Evolutionary conservation across 1,140 invertebrate species (phyloP).

Genomic region (Scylla paramamosain): DNA sequence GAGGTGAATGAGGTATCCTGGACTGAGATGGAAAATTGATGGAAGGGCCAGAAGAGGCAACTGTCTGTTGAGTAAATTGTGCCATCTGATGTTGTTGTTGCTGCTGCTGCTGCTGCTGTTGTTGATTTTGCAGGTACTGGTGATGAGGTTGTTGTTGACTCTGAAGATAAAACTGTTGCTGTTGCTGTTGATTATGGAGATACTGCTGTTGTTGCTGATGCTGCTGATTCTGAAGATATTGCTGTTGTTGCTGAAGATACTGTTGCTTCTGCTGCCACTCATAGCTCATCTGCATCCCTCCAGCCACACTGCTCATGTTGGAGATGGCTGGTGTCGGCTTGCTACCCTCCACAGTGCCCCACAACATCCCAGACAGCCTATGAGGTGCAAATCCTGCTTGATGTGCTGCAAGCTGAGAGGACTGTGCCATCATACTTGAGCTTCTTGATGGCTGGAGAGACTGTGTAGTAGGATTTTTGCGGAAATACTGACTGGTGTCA

Average conservation of each 20-base stretch:
- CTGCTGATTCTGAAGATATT: not conserved
- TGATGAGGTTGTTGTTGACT: not conserved
- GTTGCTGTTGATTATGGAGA: conserved; percentile 4
- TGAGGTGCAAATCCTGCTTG: not conserved
- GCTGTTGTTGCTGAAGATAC: conserved; percentile 10
- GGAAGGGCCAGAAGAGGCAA: not conserved
- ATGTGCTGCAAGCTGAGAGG: not conserved
- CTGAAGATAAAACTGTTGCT: conserved; percentile 15
- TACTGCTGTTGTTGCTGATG: conserved; percentile 40
- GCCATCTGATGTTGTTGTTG: conserved; percentile 38
- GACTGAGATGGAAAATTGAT: not conserved
- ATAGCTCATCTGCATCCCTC: conserved; percentile 56
- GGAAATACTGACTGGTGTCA: conserved; percentile 72
- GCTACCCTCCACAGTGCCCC: not conserved
- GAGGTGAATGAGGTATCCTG: not conserved
- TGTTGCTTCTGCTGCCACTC: conserved; percentile 42
- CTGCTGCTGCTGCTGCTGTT: conserved; percentile 43
- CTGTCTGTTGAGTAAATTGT: not conserved
- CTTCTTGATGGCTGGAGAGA: not conserved
- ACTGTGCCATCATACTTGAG: not conserved
- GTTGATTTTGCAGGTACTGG: not conserved
- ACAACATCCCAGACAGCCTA: not conserved
- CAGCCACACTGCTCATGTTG: conserved; percentile 31
- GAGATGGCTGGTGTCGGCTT: conserved; percentile 43
- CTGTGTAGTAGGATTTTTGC: conserved; percentile 68